Base-by-base conservation (phyloP, 1,140 invertebrate species). In the Aphelenchoides besseyi region DNA sequence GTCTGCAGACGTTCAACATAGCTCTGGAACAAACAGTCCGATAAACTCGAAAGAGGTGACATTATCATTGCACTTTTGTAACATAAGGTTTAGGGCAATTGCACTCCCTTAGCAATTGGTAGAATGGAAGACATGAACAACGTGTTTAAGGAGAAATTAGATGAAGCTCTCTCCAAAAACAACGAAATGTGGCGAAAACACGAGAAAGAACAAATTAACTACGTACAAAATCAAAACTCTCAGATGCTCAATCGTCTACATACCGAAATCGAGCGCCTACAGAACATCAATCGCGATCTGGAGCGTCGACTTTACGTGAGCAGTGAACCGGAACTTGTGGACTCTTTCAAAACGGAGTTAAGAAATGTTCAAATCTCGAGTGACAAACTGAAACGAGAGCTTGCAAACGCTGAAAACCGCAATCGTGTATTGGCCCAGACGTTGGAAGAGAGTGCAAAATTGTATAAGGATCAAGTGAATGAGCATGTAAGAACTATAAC, bases 141-240 rank as follows among this genome's bases (percentile, higher is more conserved):
- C 23, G 18, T 23, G 23, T 72, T 72, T 71, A 71, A 71, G 32
- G 62, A 62, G 66, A 59, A 76, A 35, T 18, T 74, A 23, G 28
- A 18, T 33, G 64, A 77, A 48, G 73, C 73, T 28, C 29, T 74
- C 16, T 52, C 18, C 18, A 74, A 74, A 76, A 70, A 74, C 33
- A 74, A 74, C 53, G 74, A 71, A 8, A 72, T 74, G 68, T 74
- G 73, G 73, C 18, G 74, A 52, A 75, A 73, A 35, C 73, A 74
- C 59, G 74, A 75, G 41, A 71, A 71, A 23, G 69, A 8, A 3
- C 73, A 74, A 37, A 72, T 74, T 23, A 32, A 59, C 18, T 74
- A 57, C 33, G 16, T 74, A 12, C 69, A 75, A 53, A n/a, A 75
- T 1, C 35, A 78, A 41, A 57, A 61, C 35, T 48, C 69, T n/a